phyloP scores from a whole-genome alignment of 2,797 vertebrate species.

The Molossus alvarezi region DNA sequence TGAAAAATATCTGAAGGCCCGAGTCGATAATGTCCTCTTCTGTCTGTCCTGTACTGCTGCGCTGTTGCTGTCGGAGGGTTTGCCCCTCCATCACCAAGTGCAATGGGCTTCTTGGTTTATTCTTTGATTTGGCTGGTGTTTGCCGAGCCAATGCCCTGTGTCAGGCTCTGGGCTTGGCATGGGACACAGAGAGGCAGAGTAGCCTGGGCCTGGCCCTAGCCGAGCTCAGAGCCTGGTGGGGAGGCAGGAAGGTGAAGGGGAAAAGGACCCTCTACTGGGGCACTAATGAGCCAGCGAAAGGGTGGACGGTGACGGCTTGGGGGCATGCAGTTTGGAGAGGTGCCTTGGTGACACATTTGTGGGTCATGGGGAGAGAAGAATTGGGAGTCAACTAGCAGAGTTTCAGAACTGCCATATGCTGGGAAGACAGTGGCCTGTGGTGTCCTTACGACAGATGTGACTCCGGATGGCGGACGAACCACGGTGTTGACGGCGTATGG shows the following conservation, averaged over 20 bases:
- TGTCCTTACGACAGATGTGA: not conserved
- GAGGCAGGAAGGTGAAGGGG: not conserved
- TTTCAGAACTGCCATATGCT: not conserved
- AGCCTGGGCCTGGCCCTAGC: not conserved
- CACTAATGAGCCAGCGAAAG: rapidly evolving
- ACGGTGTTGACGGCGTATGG: not conserved
- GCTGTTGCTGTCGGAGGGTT: not conserved
- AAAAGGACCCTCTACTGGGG: not conserved
- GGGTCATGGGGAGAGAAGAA: not conserved
- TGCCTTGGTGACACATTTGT: not conserved
- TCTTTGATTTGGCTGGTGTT: not conserved
- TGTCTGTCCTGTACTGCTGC: not conserved
- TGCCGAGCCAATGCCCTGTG: not conserved
- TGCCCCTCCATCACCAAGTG: not conserved
- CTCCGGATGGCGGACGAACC: not conserved
- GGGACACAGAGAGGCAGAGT: not conserved
- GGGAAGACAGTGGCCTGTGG: not conserved
- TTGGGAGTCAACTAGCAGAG: not conserved
- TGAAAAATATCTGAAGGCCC: not conserved
- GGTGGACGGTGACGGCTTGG: rapidly evolving
- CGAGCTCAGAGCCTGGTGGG: not conserved
- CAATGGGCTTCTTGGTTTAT: not conserved
- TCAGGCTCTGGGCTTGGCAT: not conserved
- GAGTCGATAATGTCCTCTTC: not conserved
- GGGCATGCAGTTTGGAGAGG: not conserved